These are phyloP conservation scores for Argya squamiceps DNA, from an alignment of 2,797 vertebrate species.

Conservation along the genomic window DNA sequence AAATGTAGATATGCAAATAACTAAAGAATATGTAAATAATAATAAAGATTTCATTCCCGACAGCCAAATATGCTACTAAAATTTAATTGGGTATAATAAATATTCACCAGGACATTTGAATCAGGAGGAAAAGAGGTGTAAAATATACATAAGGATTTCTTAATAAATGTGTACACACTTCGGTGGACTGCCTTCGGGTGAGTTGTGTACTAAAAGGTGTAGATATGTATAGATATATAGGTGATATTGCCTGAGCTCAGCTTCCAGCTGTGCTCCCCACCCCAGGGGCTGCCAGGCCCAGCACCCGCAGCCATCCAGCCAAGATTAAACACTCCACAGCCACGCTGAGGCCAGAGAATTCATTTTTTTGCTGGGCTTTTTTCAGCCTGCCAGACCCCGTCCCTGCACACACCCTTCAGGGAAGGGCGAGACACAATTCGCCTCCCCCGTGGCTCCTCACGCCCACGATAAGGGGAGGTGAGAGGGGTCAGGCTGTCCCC, in stretches of 20 bases:
- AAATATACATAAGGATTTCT: neutral
- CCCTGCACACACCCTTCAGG: neutral
- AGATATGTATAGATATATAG: neutral
- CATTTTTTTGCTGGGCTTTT: neutral
- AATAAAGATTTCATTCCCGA: slow-evolving; percentile 9
- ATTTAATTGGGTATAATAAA: slow-evolving; percentile 30
- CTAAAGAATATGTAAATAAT: slow-evolving; percentile 11
- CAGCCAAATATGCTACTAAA: neutral
- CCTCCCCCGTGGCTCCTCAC: neutral
- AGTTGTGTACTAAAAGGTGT: neutral
- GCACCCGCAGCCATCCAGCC: neutral
- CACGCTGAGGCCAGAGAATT: neutral
- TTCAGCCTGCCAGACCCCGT: neutral
- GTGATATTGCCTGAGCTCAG: neutral
- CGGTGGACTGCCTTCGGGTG: neutral
- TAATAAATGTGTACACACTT: neutral
- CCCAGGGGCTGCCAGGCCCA: neutral
- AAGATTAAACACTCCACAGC: neutral
- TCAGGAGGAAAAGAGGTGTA: neutral
- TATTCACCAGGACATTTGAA: slow-evolving; percentile 26
- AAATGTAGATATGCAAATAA: slow-evolving; percentile 22
- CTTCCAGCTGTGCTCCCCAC: neutral
- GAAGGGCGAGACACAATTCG: neutral
- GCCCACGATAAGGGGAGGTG: neutral
- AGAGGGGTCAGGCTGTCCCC: neutral